Base-by-base conservation (phyloP, 2,888 invertebrate species). In the Neoitamus cyanurus region DNA sequence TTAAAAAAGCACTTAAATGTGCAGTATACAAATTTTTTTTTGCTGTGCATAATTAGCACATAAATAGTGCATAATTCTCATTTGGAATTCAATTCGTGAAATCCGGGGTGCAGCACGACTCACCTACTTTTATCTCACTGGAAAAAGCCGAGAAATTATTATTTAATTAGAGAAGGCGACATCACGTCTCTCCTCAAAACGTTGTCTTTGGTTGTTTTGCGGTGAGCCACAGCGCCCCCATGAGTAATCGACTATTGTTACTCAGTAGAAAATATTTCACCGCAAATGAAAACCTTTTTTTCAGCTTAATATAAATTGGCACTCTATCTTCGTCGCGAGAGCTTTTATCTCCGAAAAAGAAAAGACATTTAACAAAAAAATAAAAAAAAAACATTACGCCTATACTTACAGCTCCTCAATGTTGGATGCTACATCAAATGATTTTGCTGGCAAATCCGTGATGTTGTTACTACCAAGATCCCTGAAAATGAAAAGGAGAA, bases 401-500 rank as follows among this genome's bases (percentile, higher is more conserved):
- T 25, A 37, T 91, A 94, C 95, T 95, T 92, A 95, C 95, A 95
- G 91, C 91, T 95, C 95, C 89, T 96, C 94, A 88, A 96, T 93
- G 89, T 93, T 93, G 88, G 92, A 91, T 90, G 95, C 94, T 88
- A 93, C 93, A 88, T 92, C 92, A 90, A 96, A 94, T 88, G 95
- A 94, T 90, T 93, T 93, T 88, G 94, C 94, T 89, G 94, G 93
- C 92, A 96, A 92, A 90, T 92, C 91, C 87, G 95, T 95, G 90
- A 96, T 94, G 92, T 96, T 96, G 93, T 96, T 96, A 92, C 94
- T 94, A 87, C 95, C 94, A 90, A 96, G 92, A 92, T 96, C 96
- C 90, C 96, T 96, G 95, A 85, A 85, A 84, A 86, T 58, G 70
- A 85, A 78, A 75, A 48, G 69, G 42, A 68, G 30, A 69, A 70